Evolutionary conservation across 2,888 invertebrate genomes (phyloP), one percentile per base, ranked within the genome.

Genomic region (Ophion slaviceki): DNA sequence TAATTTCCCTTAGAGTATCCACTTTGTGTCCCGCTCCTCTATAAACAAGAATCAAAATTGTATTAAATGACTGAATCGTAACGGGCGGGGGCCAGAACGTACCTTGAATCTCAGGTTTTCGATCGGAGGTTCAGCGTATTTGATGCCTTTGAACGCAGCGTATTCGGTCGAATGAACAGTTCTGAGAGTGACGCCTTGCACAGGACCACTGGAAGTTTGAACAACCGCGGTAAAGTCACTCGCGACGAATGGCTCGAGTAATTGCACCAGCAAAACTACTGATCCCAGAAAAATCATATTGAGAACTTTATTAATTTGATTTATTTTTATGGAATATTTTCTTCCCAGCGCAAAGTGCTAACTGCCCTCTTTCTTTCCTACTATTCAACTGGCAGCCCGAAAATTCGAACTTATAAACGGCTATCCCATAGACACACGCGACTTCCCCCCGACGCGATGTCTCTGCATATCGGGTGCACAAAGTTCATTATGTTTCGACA

Each of bases 101-200:
- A 91, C 92, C 89, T 88, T 89, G 68, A 91, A 92, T 80, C 91
- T 86, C 10, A 88, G 81, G 14, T 86, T 11, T 24, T 86, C 89
- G 5, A 88, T 2, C 14, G 91, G 90, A 40, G 90, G 86, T 70
- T 88, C 83, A 1, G 88, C 92, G 67, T 88, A 91, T 14, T 89
- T 90, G 40, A 92, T 91, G 14, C 90, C 91, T 77, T 79, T 88
- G 28, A 91, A 92, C 6, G 90, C 70, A 10, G 88, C 85, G 74
- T 88, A 91, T 20, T 62, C 14, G 6, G 85, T 32, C 2, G 68
- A 61, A 11, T 86, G 76, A 24, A 86, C 36, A 1, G 90, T 90
- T 5, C 36, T 77, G 24, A 86, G 74, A 75, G 90, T 71, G 47
- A 80, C 84, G 20, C 91, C 91, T 66, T 84, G 86, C 2, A 92